phyloP scores from a whole-genome alignment of 2,888 invertebrate genomes.

The Halocaridina rubra region DNA sequence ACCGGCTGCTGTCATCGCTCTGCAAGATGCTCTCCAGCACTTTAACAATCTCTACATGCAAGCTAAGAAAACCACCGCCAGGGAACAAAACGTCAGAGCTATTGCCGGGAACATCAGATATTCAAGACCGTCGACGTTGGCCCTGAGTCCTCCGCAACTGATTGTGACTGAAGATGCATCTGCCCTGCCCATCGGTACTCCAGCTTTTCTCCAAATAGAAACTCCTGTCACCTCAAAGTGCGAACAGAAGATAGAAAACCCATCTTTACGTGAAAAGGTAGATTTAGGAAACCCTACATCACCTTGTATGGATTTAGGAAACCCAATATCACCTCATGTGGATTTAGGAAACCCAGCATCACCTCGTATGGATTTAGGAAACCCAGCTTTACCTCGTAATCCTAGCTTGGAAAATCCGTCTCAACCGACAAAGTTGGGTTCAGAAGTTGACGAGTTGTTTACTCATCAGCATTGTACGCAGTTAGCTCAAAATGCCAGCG shows the following conservation, averaged over 20 bases:
- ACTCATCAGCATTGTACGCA: background rate
- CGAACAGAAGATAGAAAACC: background rate
- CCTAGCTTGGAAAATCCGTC: background rate
- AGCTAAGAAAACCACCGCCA: background rate
- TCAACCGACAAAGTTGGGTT: too few relatives aligned
- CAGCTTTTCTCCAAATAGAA: background rate
- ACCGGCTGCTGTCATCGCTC: constrained; percentile 9
- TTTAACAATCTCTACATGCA: constrained; percentile 11
- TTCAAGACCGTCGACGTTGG: constrained; percentile 28
- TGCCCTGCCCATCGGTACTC: background rate
- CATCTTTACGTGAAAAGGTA: background rate
- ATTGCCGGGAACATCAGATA: background rate
- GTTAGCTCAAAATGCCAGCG: background rate
- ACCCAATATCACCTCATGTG: too few relatives aligned
- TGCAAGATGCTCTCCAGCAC: constrained; percentile 42
- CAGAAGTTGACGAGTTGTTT: background rate
- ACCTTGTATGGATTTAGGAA: background rate
- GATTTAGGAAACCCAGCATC: background rate
- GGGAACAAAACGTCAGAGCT: background rate
- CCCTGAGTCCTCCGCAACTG: background rate
- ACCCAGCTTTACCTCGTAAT: background rate
- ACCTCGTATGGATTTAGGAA: background rate
- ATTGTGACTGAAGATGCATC: background rate
- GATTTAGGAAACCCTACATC: background rate
- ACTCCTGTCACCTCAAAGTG: background rate